Evolutionary conservation across 2,888 invertebrate species (phyloP), one percentile per base, ranked within the genome.

Genomic region (Sipha maydis): DNA sequence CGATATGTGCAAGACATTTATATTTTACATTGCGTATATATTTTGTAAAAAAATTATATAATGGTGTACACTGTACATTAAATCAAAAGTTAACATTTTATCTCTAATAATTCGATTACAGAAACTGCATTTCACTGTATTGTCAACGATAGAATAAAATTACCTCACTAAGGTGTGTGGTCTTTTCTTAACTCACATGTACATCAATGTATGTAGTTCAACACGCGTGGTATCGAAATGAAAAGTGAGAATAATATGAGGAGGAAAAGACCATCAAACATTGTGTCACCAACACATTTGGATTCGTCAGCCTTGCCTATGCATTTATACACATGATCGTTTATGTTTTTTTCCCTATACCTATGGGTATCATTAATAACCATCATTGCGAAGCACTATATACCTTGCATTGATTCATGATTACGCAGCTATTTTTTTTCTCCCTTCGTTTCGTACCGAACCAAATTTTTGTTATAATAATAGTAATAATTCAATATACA

Each of bases 401-500:
- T 78, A 54, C 19, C 28, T 28, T 31, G 38, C 61, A 80, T 67
- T 80, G 80, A 80, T 67, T 67, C 67, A 48, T 21, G 82, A 82
- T 82, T 82, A 82, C 82, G 71, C 38, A 48, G 71, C 82, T 21
- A 71, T 34, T 83, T 83, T 48, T 69, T 48, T 48, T 69, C 48
- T 48, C 48, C 71, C 48, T 41, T 48, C 48, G 82, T 69, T 82
- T 28, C 41, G n/a, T 67, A 38, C 41, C 31, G 21, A n/a, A 56
- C 25, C 41, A 9, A 25, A 14, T 21, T 3, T 17, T 4, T 14
- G 56, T 56, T 56, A 41, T 5, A 41, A 41, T 41, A 41, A 41
- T 41, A 41, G 7, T 38, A 38, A 41, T 41, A 41, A 41, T 8
- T 5, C 34, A 34, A 34, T 34, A 34, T 4, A n/a, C n/a, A n/a